Conservation (phyloP, 1,140 invertebrate genomes). For the Semibalanus balanoides region DNA sequence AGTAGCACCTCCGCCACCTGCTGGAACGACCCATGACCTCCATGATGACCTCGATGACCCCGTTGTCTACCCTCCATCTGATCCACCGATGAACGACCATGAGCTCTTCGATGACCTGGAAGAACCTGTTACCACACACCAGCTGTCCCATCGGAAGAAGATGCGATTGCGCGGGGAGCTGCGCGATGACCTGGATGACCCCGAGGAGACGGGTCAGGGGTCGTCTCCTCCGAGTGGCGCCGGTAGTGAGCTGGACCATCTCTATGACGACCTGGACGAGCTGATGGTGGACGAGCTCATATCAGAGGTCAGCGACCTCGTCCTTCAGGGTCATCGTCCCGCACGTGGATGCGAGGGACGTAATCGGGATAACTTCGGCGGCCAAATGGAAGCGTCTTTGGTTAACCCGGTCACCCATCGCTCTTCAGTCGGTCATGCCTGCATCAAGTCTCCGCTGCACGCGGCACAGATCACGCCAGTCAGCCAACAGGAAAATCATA, state of each 20-base stretch:
- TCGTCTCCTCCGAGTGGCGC: neutral
- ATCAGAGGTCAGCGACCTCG: neutral
- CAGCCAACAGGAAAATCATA: too few species aligned
- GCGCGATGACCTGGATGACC: neutral
- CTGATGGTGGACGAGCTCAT: neutral
- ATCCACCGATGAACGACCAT: neutral
- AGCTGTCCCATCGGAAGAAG: neutral
- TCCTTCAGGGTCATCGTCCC: neutral
- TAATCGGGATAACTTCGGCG: too few species aligned
- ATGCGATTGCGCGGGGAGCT: neutral
- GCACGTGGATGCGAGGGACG: too few species aligned
- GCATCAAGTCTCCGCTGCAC: too few species aligned
- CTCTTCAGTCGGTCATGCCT: too few species aligned
- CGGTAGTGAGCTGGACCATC: constrained; percentile 9
- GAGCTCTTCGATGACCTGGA: neutral
- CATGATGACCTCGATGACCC: neutral
- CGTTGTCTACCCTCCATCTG: neutral
- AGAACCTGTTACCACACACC: too few species aligned
- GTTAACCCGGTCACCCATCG: too few species aligned
- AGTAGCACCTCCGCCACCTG: too few species aligned
- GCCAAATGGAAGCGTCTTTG: too few species aligned
- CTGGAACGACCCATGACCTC: neutral
- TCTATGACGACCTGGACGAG: neutral
- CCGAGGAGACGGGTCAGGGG: neutral
- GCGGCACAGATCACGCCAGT: too few species aligned